These are phyloP conservation scores for Nanger granti DNA, from an alignment of 2,113 vertebrate genomes.

Conservation along the genomic window DNA sequence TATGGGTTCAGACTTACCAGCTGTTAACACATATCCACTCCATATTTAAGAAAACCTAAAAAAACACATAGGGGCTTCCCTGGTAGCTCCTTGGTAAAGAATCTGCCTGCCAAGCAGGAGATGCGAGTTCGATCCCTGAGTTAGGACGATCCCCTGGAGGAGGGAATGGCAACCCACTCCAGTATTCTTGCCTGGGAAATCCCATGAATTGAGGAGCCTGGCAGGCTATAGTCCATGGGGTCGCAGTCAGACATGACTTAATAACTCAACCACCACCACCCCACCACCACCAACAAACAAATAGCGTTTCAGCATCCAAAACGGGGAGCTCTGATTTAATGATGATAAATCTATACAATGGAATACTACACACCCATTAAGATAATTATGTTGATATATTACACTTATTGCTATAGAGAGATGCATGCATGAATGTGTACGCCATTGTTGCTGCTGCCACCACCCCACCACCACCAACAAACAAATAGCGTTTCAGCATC, in stretches of 20 bases:
- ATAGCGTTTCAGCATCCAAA: background rate
- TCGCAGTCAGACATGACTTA: background rate
- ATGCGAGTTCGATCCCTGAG: accelerated
- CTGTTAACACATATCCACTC: background rate
- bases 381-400: background rate
- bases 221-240: background rate
- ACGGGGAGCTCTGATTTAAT: background rate
- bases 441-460: background rate
- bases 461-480: background rate
- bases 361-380: background rate
- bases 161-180: background rate
- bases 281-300: background rate
- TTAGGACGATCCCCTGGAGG: background rate
- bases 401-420: background rate
- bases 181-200: background rate
- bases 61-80: background rate
- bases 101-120: background rate
- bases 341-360: background rate
- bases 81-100: background rate
- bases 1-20: background rate
- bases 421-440: background rate
- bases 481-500: background rate
- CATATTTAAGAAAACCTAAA: background rate
- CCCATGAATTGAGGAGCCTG: background rate
- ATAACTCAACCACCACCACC: background rate